Conservation (phyloP, 2,797 vertebrate species). For the Gymnopithys bicolor region DNA sequence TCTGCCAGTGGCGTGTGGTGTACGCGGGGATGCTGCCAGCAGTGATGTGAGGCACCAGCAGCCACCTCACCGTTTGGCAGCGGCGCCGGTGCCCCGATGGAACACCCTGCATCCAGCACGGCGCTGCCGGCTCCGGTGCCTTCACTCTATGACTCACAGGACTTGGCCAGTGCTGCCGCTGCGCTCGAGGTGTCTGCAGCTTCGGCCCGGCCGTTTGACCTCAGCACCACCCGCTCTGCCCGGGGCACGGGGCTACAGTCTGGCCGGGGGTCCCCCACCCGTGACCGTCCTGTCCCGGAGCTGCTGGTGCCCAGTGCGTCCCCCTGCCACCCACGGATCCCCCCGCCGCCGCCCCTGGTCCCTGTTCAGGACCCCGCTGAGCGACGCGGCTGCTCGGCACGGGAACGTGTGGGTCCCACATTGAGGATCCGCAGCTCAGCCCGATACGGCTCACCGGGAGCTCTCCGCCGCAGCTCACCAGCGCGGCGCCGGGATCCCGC, state of each 20-base stretch:
- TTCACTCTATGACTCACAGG: slow-evolving; percentile 34
- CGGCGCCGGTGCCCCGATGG: background rate
- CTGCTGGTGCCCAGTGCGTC: background rate
- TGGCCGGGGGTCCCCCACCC: rapidly evolving
- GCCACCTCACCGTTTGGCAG: slow-evolving; percentile 43
- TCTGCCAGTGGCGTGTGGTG: background rate
- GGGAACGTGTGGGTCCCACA: background rate
- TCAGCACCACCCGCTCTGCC: background rate
- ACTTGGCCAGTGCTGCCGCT: background rate
- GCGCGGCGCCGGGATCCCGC: background rate
- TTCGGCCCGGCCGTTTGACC: background rate
- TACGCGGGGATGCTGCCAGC: background rate
- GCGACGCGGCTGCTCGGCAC: background rate
- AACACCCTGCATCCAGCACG: slow-evolving; percentile 12
- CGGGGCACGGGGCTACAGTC: background rate
- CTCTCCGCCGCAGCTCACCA: background rate
- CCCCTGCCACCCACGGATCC: rapidly evolving
- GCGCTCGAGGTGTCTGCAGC: background rate
- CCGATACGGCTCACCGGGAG: background rate
- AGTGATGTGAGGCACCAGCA: background rate
- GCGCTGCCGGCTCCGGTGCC: slow-evolving; percentile 3
- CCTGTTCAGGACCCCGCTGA: background rate
- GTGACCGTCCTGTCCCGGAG: background rate
- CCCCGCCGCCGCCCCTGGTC: background rate
- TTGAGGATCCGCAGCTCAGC: background rate